These are phyloP conservation scores for Otus scops DNA, from an alignment of 2,797 vertebrate genomes.

Conservation along the genomic window DNA sequence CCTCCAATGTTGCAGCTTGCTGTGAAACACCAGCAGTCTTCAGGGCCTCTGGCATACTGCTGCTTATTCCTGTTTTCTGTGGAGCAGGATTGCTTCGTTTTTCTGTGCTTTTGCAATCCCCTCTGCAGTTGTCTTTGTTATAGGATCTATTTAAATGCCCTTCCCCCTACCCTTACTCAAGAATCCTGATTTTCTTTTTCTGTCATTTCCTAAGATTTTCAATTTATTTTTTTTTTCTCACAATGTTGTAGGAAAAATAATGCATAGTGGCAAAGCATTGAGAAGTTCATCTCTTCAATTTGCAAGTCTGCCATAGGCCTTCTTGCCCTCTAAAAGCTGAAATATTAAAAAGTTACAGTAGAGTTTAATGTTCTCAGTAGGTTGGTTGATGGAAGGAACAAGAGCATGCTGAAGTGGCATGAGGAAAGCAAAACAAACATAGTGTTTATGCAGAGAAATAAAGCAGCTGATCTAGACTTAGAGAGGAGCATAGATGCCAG, in stretches of 20 bases:
- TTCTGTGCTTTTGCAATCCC: constrained; percentile 29
- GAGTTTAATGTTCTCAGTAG: background rate
- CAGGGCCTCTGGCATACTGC: background rate
- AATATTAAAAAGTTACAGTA: background rate
- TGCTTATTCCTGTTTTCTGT: background rate
- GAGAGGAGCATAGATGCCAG: background rate
- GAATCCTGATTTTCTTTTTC: background rate
- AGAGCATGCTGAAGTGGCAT: background rate
- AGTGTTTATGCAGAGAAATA: background rate
- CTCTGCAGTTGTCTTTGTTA: background rate
- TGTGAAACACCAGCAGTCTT: background rate
- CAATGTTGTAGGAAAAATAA: background rate
- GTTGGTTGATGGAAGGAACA: background rate
- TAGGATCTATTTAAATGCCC: background rate
- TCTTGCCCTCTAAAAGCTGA: background rate
- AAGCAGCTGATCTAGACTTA: background rate
- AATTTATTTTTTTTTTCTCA: background rate
- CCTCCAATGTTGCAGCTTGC: background rate
- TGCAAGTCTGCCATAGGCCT: background rate
- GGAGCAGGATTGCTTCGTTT: constrained; percentile 4
- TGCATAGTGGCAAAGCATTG: background rate
- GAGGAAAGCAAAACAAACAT: background rate
- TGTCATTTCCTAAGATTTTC: background rate
- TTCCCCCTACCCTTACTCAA: background rate
- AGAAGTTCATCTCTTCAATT: background rate